phyloP scores from a whole-genome alignment of 2,888 invertebrate species.

The Sphecodes monilicornis region DNA sequence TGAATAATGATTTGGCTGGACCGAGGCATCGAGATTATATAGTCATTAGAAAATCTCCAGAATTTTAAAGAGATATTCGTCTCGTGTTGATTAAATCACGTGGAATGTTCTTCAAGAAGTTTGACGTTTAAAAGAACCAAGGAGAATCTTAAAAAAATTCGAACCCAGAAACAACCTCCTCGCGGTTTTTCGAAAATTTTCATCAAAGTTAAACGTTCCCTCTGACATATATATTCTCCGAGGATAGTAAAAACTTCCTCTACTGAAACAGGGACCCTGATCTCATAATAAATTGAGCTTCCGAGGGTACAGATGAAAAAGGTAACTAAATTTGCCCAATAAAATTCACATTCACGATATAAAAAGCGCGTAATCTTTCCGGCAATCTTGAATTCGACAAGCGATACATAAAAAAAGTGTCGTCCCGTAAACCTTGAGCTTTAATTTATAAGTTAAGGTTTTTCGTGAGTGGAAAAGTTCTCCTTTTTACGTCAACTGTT shows the following conservation, averaged over 20 bases:
- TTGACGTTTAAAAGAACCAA: not conserved
- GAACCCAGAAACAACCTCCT: not conserved
- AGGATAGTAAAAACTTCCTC: constrained; percentile 10
- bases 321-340: not conserved
- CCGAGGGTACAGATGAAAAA: not conserved
- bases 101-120: not conserved
- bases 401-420: not conserved
- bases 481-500: not conserved
- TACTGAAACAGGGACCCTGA: not conserved
- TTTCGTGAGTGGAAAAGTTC: not conserved
- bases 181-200: constrained; percentile 12
- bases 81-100: not conserved
- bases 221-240: not conserved
- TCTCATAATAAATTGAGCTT: not conserved
- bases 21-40: not conserved
- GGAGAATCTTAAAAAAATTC: constrained; percentile 2
- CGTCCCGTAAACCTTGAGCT: not conserved
- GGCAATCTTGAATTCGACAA: not conserved
- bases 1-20: not conserved
- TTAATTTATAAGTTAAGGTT: not conserved
- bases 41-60: too few relatives aligned
- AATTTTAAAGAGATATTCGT: not conserved
- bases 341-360: constrained; percentile 3
- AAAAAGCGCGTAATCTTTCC: constrained; percentile 4
- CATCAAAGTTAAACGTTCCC: constrained; percentile 21